These are phyloP conservation scores for Forbesichthys papilliferus DNA, from an alignment of 2,113 vertebrate genomes.

Conservation along the genomic window DNA sequence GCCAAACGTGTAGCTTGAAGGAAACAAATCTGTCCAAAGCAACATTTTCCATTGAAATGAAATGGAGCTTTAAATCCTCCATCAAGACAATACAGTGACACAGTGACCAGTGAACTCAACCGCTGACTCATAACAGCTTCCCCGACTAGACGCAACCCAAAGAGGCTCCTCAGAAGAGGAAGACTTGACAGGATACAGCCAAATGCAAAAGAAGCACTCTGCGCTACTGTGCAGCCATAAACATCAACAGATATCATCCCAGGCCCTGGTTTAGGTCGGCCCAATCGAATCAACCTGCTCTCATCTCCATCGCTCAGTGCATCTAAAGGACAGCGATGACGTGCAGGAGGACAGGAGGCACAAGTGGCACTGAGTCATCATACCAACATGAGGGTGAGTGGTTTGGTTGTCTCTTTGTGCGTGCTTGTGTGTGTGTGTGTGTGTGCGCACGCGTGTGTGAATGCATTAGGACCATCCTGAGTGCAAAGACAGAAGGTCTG, in stretches of 20 bases:
- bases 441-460: constrained; percentile 22
- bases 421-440: constrained; percentile 14
- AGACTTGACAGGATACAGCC: constrained; percentile 46
- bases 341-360: constrained; percentile 30
- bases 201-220: constrained; percentile 26
- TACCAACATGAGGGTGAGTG: constrained; percentile 19
- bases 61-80: too few species aligned
- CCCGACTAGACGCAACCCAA: constrained; percentile 49
- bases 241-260: constrained; percentile 42
- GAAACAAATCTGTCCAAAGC: too few species aligned
- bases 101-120: neutral
- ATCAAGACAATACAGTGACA: too few species aligned
- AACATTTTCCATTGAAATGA: too few species aligned
- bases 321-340: constrained; percentile 62
- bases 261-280: constrained; percentile 45
- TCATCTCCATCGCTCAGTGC: constrained; percentile 19
- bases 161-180: constrained; percentile 13
- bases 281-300: constrained; percentile 60
- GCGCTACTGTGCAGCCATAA: constrained; percentile 46
- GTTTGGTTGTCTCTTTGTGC: neutral
- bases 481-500: constrained; percentile 50
- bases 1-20: too few species aligned
- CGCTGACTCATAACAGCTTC: constrained; percentile 28
- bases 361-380: constrained; percentile 59
- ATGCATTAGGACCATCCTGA: constrained; percentile 53